Evolutionary conservation across 2,113 vertebrate species (phyloP).

Genomic region (Podarcis muralis): DNA sequence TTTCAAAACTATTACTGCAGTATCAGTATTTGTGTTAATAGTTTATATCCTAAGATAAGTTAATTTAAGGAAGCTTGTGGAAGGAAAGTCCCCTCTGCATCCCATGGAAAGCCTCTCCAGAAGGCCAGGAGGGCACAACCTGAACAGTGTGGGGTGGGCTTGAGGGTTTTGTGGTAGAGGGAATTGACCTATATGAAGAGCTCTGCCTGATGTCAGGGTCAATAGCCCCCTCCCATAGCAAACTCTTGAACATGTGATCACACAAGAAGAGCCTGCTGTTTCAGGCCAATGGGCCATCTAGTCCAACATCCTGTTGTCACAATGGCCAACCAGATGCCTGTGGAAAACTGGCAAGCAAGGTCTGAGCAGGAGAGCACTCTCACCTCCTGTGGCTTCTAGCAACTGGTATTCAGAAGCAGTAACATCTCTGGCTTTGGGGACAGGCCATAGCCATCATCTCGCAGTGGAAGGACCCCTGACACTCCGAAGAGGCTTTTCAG

Average conservation of each 20-base stretch:
- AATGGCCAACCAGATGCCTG: no score
- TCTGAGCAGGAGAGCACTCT: no score
- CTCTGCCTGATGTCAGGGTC: not conserved
- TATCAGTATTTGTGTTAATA: fast-evolving
- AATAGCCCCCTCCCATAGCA: not conserved
- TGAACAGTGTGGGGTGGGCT: not conserved
- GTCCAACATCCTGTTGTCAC: no score
- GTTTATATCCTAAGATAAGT: not conserved
- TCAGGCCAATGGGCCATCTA: no score
- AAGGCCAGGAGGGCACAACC: not conserved
- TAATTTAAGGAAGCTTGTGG: not conserved
- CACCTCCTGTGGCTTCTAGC: no score
- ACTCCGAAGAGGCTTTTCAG: not conserved
- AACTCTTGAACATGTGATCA: not conserved
- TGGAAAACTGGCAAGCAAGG: no score
- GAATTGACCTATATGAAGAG: not conserved
- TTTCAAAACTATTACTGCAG: no score
- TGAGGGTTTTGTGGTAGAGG: not conserved
- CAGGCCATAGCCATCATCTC: not conserved
- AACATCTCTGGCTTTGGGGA: no score
- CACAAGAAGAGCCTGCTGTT: not conserved
- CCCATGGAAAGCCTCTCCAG: not conserved
- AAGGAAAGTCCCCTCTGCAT: not conserved
- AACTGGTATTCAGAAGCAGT: no score
- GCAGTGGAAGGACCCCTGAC: not conserved